Base-by-base conservation (phyloP, 2,113 vertebrate genomes). In the Rallus limicola region DNA sequence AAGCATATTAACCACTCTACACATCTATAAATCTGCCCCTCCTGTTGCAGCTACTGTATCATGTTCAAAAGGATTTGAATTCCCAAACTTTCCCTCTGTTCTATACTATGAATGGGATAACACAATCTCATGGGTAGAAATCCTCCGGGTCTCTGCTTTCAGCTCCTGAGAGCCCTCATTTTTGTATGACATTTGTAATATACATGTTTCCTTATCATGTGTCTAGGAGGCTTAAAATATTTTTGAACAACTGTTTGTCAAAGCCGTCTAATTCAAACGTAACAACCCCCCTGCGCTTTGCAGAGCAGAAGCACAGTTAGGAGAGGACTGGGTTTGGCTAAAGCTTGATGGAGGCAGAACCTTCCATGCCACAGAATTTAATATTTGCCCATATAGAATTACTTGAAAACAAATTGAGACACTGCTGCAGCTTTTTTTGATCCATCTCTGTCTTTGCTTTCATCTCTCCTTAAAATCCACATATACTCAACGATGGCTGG, bases 141-240 rank as follows among this genome's bases (percentile, higher is more conserved):
- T 97, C 91, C 55, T 96, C 56, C 85, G 88, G 9, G 5, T 80
- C 44, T 94, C 78, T 83, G 36, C 77, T 97, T 97, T 95, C 92
- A 94, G 92, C 75, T 93, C 79, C 91, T 67, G 72, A 86, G 95
- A 97, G 87, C 76, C 53, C 89, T 96, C 50, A 12, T 72, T 89
- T 95, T 94, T 94, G 75, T 74, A 74, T 64, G 88, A 80, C 92
- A 83, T 97, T 97, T 97, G 77, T 94, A 97, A 97, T 94, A 95
- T 44, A 94, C 31, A 81, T 82, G 50, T 95, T 97, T 97, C 96
- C 96, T 96, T 88, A 95, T 90, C 77, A 53, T 93, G 75, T 95
- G 93, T 86, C 96, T 90, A 92, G 82, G 67, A 94, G 34, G 21
- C 92, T 97, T 97, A 92, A 86, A 97, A 92, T 91, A 86, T 31